Evolutionary conservation across 2,888 invertebrate genomes (phyloP), one percentile per base, ranked within the genome.

Genomic region (Synergus laeviventris): DNA sequence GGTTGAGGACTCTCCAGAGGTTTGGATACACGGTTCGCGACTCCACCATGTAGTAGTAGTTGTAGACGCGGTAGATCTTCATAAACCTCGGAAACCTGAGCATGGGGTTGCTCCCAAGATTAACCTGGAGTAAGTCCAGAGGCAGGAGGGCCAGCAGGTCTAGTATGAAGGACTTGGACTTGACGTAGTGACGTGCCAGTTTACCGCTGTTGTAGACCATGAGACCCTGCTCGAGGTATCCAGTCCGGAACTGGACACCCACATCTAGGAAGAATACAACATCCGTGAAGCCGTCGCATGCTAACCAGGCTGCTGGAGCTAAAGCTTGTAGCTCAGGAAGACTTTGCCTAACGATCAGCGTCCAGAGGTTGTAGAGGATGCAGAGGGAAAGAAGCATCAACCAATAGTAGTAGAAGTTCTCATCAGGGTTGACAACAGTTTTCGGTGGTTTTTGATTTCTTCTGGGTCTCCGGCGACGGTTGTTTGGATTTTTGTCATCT

Each of bases 371-470:
- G 92, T 98, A 98, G 79, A 98, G 94, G 84, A 98, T 97, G 90
- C 97, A 97, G 82, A 95, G 91, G 70, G 98, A 97, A 85, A 98
- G 94, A 81, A 97, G 91, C 93, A 97, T 95, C 84, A 98, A 92
- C 98, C 98, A 98, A 91, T 97, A 96, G 92, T 98, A 98, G 93
- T 97, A 97, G 92, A 97, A 96, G 91, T 97, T 97, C 88, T 97
- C 97, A 92, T 98, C 98, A 0, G 98, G 98, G 91, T 98, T 98
- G 84, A 98, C 96, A 74, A 98, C 97, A 36, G 95, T 94, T 75
- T 95, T 93, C 1, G 96, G 96, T 79, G 94, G 95, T 81, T 94
- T 94, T 78, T 95, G 93, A 78, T 94, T 93, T 82, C 95, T 93
- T 82, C 95, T 92, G 77, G 95, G 92, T 79, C 95, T 92, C 74